Evolutionary conservation across 2,797 vertebrate genomes (phyloP).

Genomic region (Oryzias sinensis): DNA sequence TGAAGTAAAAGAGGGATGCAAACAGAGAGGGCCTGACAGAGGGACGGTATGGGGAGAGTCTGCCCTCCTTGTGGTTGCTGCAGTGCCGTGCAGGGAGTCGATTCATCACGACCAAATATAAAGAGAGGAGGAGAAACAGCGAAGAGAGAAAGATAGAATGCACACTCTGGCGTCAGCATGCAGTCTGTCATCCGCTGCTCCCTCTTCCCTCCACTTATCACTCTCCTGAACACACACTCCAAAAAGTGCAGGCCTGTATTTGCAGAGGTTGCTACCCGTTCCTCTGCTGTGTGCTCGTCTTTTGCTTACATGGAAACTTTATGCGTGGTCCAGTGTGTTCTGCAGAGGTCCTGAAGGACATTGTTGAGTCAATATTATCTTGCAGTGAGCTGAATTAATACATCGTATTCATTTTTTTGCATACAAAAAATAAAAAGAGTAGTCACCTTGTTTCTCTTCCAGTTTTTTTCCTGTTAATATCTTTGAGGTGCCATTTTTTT

Average conservation of each 20-base stretch:
- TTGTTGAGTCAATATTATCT: constrained; percentile 63
- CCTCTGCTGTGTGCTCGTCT: constrained; percentile 15
- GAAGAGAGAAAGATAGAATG: constrained; percentile 25
- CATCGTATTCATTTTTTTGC: background rate
- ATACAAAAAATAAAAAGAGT: background rate
- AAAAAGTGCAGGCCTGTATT: constrained; percentile 10
- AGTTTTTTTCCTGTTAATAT: background rate
- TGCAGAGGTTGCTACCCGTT: constrained; percentile 20
- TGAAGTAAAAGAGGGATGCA: constrained; percentile 19
- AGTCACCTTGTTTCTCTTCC: constrained; percentile 15
- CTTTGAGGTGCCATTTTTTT: background rate
- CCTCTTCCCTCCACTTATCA: constrained; percentile 47
- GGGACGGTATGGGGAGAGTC: constrained; percentile 43
- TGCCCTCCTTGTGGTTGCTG: constrained; percentile 69
- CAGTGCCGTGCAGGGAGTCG: constrained; percentile 63
- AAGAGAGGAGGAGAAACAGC: constrained; percentile 42
- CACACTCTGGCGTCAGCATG: constrained; percentile 63
- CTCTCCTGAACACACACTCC: constrained; percentile 38
- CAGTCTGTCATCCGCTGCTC: constrained; percentile 61
- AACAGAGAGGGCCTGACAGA: constrained; percentile 23
- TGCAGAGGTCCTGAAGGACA: constrained; percentile 48
- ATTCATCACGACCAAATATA: constrained; percentile 77
- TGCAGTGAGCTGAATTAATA: constrained; percentile 45
- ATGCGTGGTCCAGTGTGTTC: constrained; percentile 23
- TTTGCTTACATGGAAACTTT: constrained; percentile 2